Conservation (phyloP, 2,113 vertebrate genomes). For the Hiodon alosoides region DNA sequence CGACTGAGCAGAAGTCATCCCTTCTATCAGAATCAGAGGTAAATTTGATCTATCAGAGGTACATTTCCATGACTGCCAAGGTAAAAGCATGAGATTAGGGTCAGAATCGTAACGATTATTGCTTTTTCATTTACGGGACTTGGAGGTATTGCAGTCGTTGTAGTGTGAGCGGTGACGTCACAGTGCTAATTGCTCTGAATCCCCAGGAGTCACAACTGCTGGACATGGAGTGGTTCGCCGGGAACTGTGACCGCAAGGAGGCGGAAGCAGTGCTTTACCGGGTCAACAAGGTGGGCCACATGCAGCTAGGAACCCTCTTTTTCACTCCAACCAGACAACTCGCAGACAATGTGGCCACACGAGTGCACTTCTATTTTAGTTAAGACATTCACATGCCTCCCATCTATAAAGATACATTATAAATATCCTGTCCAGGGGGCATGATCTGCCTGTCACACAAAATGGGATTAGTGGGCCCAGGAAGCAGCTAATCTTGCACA, state of each 20-base stretch:
- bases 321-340: no score
- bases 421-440: no score
- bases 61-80: no score
- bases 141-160: neutral
- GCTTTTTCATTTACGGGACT: neutral
- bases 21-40: conserved; percentile 47
- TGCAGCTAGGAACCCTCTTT: neutral
- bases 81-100: no score
- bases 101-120: neutral
- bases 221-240: conserved; percentile 71
- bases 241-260: conserved; percentile 59
- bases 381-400: no score
- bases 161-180: neutral
- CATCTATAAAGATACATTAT: no score
- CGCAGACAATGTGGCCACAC: no score
- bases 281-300: conserved; percentile 58
- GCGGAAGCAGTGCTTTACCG: conserved; percentile 62
- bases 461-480: no score
- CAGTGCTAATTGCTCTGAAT: neutral
- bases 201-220: conserved; percentile 36
- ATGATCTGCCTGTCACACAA: no score
- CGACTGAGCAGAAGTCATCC: conserved; percentile 25
- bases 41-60: neutral
- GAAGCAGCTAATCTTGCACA: no score
- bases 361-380: no score